phyloP scores from a whole-genome alignment of 2,888 invertebrate genomes.

The Heliconius hortense region DNA sequence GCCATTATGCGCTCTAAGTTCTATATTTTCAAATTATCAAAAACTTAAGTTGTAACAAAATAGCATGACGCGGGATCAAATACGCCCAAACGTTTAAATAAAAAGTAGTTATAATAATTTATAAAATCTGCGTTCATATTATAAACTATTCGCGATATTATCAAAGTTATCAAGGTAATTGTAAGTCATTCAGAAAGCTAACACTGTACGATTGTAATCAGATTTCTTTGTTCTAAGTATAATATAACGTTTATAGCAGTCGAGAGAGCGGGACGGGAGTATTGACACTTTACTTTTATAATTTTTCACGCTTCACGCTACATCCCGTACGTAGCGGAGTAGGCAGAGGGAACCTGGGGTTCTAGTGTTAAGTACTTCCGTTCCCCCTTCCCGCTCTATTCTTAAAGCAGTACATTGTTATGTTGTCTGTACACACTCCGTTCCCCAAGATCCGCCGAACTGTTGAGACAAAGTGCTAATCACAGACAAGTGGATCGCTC shows the following conservation, averaged over 20 bases:
- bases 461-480: no score
- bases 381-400: no score
- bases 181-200: background rate
- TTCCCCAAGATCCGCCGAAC: no score
- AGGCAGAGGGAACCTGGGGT: no score
- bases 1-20: no score
- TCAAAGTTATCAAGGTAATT: background rate
- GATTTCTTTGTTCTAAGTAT: constrained; percentile 12
- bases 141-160: background rate
- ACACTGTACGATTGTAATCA: background rate
- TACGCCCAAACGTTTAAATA: no score
- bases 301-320: background rate
- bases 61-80: background rate
- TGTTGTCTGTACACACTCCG: no score
- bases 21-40: background rate
- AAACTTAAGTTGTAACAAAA: background rate
- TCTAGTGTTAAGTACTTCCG: no score
- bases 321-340: no score
- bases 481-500: no score
- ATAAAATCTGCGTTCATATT: background rate
- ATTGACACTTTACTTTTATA: constrained; percentile 11
- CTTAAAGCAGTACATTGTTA: no score
- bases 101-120: background rate
- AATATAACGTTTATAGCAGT: constrained; percentile 20
- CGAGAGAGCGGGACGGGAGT: constrained; percentile 14